These are phyloP conservation scores for Grammomys surdaster DNA, from an alignment of 2,113 vertebrate genomes.

Conservation along the genomic window DNA sequence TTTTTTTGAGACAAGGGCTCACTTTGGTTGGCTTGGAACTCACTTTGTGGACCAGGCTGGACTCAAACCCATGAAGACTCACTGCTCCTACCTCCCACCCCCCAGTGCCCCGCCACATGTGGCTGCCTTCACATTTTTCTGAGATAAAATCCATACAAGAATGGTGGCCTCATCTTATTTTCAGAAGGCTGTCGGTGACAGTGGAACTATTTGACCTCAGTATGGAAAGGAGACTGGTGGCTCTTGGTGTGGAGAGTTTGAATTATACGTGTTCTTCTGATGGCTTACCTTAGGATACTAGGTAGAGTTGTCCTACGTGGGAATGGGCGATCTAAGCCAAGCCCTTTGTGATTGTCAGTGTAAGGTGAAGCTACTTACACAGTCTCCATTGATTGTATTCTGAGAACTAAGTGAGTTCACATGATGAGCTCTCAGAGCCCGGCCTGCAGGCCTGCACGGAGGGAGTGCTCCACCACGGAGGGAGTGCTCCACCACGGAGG, in stretches of 20 bases:
- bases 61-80: background rate
- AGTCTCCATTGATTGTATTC: slow-evolving; percentile 13
- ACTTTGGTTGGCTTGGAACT: background rate
- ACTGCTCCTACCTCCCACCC: rapidly evolving
- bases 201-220: slow-evolving; percentile 10
- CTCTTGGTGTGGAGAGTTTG: background rate
- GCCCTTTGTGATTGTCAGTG: background rate
- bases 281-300: slow-evolving; percentile 27
- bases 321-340: background rate
- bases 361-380: slow-evolving; percentile 30
- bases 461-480: background rate
- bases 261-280: background rate
- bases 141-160: slow-evolving; percentile 13
- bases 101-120: background rate
- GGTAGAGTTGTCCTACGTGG: background rate
- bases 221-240: slow-evolving; percentile 5
- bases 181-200: background rate
- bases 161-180: background rate
- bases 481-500: too few relatives aligned
- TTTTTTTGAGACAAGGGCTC: background rate
- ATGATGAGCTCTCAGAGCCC: background rate
- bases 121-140: background rate
- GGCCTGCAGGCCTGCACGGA: background rate
- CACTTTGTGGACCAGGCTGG: background rate
- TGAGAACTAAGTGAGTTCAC: slow-evolving; percentile 40